These are phyloP conservation scores for Lucilia sericata DNA, from an alignment of 1,140 invertebrate genomes.

Conservation along the genomic window DNA sequence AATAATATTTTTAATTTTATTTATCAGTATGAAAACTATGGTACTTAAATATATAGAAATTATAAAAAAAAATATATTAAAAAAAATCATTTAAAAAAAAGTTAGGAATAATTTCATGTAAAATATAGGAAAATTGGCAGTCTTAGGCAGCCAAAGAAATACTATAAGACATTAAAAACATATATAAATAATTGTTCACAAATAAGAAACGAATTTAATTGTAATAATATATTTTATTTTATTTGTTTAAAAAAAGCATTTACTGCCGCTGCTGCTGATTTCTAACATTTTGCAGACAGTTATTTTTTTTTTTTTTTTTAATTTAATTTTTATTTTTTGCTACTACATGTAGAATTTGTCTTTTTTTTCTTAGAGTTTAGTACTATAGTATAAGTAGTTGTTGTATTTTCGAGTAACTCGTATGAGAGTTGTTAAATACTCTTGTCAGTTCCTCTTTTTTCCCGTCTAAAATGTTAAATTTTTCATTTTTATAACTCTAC, in stretches of 20 bases:
- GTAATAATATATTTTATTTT: too few species aligned
- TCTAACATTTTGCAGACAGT: background rate
- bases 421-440: too few species aligned
- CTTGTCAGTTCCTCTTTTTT: too few species aligned
- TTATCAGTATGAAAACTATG: constrained; percentile 10
- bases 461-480: background rate
- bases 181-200: too few species aligned
- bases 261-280: background rate
- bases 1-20: constrained; percentile 1
- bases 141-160: background rate
- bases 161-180: background rate
- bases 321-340: too few species aligned
- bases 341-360: background rate
- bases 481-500: background rate
- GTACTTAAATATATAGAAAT: constrained; percentile 2
- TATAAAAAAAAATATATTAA: background rate
- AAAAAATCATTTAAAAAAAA: background rate
- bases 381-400: too few species aligned
- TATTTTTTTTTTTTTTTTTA: too few species aligned
- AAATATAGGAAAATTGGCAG: background rate
- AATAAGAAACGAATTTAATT: too few species aligned
- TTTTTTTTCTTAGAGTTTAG: background rate
- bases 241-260: background rate
- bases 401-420: too few species aligned
- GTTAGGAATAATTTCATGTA: background rate